phyloP scores from a whole-genome alignment of 2,888 invertebrate genomes.

The Tanytarsus gracilentus region DNA sequence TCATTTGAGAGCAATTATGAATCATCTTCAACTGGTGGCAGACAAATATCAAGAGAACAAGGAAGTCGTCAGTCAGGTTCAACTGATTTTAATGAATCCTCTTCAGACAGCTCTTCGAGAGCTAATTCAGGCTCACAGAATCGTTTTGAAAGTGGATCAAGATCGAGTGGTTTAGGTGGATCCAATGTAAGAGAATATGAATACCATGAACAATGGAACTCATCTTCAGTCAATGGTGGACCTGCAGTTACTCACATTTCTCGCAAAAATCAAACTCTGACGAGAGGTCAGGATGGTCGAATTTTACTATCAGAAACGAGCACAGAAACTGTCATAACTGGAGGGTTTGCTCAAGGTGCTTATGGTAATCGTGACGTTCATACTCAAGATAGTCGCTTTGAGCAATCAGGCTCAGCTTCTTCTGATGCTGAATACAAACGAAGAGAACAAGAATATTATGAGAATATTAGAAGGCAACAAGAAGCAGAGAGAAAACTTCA shows the following conservation, averaged over 20 bases:
- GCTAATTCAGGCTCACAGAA: no score
- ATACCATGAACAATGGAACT: constrained; percentile 14
- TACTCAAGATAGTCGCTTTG: not conserved
- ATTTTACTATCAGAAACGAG: constrained; percentile 46
- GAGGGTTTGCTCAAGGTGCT: not conserved
- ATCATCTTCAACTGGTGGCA: no score
- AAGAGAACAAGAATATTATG: constrained; percentile 8
- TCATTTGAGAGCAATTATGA: constrained; percentile 1
- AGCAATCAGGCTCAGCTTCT: not conserved
- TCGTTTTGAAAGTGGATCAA: not conserved
- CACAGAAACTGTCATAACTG: constrained; percentile 39
- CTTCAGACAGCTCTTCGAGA: no score
- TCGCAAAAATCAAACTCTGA: constrained; percentile 38
- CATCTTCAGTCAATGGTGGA: constrained; percentile 31
- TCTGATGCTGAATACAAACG: constrained; percentile 17
- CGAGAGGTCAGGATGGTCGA: constrained; percentile 44
- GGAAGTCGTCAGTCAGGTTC: no score
- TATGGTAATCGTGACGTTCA: not conserved
- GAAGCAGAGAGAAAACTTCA: constrained; percentile 31
- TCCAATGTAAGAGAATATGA: constrained; percentile 12
- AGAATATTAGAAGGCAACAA: constrained; percentile 2
- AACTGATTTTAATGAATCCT: no score
- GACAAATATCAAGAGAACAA: no score
- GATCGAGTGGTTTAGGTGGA: not conserved
- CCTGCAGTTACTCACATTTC: constrained; percentile 36